Base-by-base conservation (phyloP, 1,140 invertebrate genomes). In the Dinoponera quadriceps region DNA sequence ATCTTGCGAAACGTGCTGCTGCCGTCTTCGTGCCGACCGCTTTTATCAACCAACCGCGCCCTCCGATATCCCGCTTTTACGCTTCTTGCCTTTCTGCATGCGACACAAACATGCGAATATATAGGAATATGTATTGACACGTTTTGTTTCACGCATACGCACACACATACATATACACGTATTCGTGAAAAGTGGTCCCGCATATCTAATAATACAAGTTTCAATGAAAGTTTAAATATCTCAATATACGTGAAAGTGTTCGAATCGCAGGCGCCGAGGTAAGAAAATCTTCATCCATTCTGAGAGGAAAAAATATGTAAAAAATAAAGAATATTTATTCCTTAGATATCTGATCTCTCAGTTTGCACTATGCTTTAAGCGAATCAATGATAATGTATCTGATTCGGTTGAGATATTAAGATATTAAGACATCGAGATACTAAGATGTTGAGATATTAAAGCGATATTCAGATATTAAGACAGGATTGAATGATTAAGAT, bases 1-100 rank as follows among this genome's bases (percentile, higher is more conserved):
- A 72, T 80, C 57, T 84, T 84, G 60, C 82, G 20, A 84, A 71
- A 65, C 22, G 25, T 51, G 16, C 48, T 20, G 44, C n/a, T n/a
- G n/a, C n/a, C 25, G 48, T 82, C 55, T 54, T 48, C 38, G 51
- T 14, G 11, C 48, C 62, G 25, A 29, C 65, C 3, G 14, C 38
- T 44, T n/a, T 44, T 44, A 9, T 44, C 11, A 44, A 44, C 38
- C 18, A 66, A 55, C 13, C 20, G 27, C 48, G 20, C 68, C 0
- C 13, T 55, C 44, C 16, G 48, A 2, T 33, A n/a, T 74, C 57
- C 18, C 20, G 7, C 33, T 63, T 77, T 77, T 65, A 27, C 29
- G 0, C 7, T n/a, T 22, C 1, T n/a, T 33, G 14, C 2, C 0
- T 48, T 2, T 62, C 11, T 16, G 9, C 38, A 25, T 9, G 66